Base-by-base conservation (phyloP, 2,888 invertebrate genomes). In the Falcaria lacertinaria region DNA sequence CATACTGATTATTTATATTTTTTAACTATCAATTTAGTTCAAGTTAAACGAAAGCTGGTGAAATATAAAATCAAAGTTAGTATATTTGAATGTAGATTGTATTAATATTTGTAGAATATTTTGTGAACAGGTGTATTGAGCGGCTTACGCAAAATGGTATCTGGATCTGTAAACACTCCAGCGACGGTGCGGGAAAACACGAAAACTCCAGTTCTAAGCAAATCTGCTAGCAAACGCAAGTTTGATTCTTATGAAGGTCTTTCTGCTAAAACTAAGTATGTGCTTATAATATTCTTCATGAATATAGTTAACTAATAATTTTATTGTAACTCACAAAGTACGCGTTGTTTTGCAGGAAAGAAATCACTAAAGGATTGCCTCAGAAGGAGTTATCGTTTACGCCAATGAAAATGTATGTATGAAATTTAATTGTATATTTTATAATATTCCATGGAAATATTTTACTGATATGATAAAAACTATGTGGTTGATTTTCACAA, bases 91-190 rank as follows among this genome's bases (percentile, higher is more conserved):
- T n/a, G n/a, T n/a, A n/a, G n/a, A n/a, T n/a, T n/a, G n/a, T n/a
- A n/a, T n/a, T n/a, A n/a, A n/a, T n/a, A n/a, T n/a, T n/a, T n/a
- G n/a, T n/a, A n/a, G n/a, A n/a, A n/a, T n/a, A 19, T 19, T 19
- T 19, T 19, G 19, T 19, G 19, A 64, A 33, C 60, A 94, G 95
- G 95, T 66, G 93, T 95, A 90, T 90, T 95, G 45, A 94, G 91
- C 71, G 95, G 95, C 2, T 80, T 95, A 17, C 93, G 92, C 61
- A 95, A 94, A 80, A 95, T 95, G 80, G 95, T 95, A 6, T 92
- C 93, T 0, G 93, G 92, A 42, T 88, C 82, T 44, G 84, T 91
- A 0, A 91, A 91, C 52, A 91, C 91, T 32, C 85, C 90, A 0
- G 78, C 85, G 0, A 82, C 85, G 3, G 82, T 82, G 1, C 75